A percentile compares a stretch with the other conserved stretches of the same genome.
Conservation (phyloP, 2,797 vertebrate species). For the Oreonectes daqikongensis region DNA sequence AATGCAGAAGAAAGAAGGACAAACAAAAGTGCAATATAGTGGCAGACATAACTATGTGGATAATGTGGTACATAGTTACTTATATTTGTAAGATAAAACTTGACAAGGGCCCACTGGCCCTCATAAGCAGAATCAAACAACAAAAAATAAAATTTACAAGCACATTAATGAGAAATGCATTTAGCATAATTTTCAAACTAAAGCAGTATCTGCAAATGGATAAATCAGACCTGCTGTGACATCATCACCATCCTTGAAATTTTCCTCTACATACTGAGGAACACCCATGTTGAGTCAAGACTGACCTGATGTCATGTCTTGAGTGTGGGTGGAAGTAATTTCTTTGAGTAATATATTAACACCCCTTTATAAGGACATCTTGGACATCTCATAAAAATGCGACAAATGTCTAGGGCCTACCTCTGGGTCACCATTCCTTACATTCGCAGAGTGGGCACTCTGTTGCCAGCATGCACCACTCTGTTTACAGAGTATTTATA, state of each 20-base stretch:
- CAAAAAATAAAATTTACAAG: neutral
- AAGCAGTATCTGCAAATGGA: neutral
- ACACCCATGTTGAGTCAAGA: slow-evolving; percentile 22
- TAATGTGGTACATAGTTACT: too few relatives aligned
- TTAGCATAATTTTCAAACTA: neutral
- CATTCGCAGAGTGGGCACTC: slow-evolving; percentile 49
- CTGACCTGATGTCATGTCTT: slow-evolving; percentile 35
- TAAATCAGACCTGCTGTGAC: slow-evolving; percentile 17
- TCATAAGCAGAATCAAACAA: too few relatives aligned
- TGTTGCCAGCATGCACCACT: slow-evolving; percentile 22
- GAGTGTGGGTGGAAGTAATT: slow-evolving; percentile 12
- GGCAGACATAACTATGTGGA: neutral
- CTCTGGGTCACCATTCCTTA: slow-evolving; percentile 8
- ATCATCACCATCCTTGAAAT: slow-evolving; percentile 33
- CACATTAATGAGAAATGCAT: neutral
- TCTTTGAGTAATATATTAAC: slow-evolving; percentile 1
- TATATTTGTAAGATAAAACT: too few relatives aligned
- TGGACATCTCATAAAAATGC: neutral
- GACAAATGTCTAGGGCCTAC: neutral
- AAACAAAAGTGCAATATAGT: neutral
- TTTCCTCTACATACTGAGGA: slow-evolving; percentile 23
- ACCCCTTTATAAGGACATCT: too few relatives aligned
- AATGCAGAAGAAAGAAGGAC: neutral
- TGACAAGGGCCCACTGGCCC: too few relatives aligned
- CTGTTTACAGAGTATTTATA: slow-evolving; percentile 71